A percentile compares a stretch with the other conserved stretches of the same genome.
Evolutionary conservation across 2,113 vertebrate genomes (phyloP).

Genomic region (Uria aalge): DNA sequence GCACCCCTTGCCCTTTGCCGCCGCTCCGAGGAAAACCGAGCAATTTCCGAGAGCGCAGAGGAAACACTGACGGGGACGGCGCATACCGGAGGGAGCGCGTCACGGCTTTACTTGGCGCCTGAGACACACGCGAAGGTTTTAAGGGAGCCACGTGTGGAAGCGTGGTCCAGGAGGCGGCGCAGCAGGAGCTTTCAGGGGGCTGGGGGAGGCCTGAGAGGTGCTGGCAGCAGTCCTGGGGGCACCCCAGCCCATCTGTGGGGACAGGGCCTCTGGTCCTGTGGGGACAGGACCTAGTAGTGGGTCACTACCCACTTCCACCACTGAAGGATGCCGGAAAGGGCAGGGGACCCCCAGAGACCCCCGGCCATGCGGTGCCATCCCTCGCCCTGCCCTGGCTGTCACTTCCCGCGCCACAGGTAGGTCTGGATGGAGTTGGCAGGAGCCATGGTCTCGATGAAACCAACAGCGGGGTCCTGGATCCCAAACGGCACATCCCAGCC

Average conservation of each 20-base stretch:
- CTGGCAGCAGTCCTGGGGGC: background rate
- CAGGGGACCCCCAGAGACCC: background rate
- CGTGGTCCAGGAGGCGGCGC: background rate
- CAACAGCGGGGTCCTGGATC: background rate
- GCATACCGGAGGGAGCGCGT: constrained; percentile 24
- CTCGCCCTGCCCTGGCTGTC: background rate
- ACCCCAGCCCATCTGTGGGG: rapidly evolving
- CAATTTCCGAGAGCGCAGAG: background rate
- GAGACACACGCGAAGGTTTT: background rate
- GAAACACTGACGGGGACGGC: constrained; percentile 21
- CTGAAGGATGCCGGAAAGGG: background rate
- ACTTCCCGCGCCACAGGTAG: background rate
- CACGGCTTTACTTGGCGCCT: constrained; percentile 22
- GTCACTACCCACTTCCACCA: background rate
- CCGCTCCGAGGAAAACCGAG: background rate
- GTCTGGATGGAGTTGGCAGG: background rate
- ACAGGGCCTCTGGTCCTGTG: background rate
- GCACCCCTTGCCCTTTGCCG: background rate
- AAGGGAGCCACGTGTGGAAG: constrained; percentile 25
- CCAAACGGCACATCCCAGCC: background rate
- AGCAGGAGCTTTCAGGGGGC: background rate
- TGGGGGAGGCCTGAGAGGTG: background rate
- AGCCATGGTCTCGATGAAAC: background rate
- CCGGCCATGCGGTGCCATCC: background rate
- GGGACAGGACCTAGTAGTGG: too few species aligned